A percentile compares a stretch with the other conserved stretches of the same genome.
Evolutionary conservation across 2,113 vertebrate species (phyloP).

Genomic region (Pica pica): DNA sequence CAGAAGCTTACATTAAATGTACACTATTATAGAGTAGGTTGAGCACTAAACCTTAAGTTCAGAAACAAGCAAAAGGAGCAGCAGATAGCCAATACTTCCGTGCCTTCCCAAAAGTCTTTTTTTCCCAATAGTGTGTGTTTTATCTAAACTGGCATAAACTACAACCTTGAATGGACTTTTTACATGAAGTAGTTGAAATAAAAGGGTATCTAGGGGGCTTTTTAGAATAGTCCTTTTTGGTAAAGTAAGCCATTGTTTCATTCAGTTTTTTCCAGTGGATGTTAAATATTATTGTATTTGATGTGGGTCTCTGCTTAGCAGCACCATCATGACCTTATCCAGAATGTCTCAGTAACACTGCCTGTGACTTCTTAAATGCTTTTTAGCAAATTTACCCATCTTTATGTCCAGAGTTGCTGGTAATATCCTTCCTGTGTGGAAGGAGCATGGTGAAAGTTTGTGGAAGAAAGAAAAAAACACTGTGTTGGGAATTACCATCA

Average conservation of each 20-base stretch:
- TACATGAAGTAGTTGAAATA: background rate
- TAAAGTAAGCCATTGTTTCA: background rate
- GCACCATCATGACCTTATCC: background rate
- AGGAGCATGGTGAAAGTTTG: background rate
- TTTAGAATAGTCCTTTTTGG: background rate
- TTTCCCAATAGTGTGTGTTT: rapidly evolving
- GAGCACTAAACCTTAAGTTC: background rate
- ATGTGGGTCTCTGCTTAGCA: background rate
- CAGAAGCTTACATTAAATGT: background rate
- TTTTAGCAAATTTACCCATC: background rate
- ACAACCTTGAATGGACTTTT: background rate
- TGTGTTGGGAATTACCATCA: rapidly evolving
- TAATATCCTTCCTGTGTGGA: background rate
- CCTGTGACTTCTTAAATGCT: background rate
- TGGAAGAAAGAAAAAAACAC: rapidly evolving
- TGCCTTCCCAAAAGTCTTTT: background rate
- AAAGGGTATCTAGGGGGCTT: background rate
- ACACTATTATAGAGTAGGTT: background rate
- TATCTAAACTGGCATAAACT: background rate
- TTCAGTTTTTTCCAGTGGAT: background rate
- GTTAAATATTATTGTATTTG: background rate
- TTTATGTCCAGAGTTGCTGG: background rate
- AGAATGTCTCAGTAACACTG: background rate
- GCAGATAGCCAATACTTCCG: background rate
- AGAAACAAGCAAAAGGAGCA: background rate